Evolutionary conservation across 2,888 invertebrate species (phyloP).

Genomic region (Dasypolia templi): DNA sequence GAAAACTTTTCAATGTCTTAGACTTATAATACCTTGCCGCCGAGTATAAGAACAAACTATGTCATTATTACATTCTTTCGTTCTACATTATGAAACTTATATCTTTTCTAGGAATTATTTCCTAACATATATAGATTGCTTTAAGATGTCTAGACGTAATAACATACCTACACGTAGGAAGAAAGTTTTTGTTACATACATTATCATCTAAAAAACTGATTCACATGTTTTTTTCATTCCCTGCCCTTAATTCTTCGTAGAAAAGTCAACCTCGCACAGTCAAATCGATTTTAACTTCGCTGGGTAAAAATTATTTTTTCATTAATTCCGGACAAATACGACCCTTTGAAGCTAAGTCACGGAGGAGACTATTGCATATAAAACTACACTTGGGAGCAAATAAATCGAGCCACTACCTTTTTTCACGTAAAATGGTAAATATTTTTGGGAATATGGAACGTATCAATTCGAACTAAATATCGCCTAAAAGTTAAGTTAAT

Average conservation of each 20-base stretch:
- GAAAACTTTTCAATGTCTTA: slow-evolving; percentile 7
- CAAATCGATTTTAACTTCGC: too few relatives aligned
- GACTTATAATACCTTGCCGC: neutral
- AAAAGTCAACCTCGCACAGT: neutral
- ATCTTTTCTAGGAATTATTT: slow-evolving; percentile 18
- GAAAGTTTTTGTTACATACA: neutral
- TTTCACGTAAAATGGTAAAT: too few relatives aligned
- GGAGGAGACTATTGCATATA: too few relatives aligned
- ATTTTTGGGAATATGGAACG: too few relatives aligned
- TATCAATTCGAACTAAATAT: too few relatives aligned
- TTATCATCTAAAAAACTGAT: neutral
- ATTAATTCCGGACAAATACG: neutral
- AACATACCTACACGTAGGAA: neutral
- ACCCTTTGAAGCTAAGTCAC: too few relatives aligned
- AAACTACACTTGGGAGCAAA: too few relatives aligned
- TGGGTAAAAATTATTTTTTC: neutral
- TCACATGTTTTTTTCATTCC: too few relatives aligned
- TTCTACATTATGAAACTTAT: neutral
- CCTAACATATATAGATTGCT: slow-evolving; percentile 13
- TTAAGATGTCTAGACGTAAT: neutral
- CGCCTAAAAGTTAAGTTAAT: too few relatives aligned
- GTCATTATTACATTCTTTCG: slow-evolving; percentile 26
- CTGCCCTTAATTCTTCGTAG: too few relatives aligned
- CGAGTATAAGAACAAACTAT: slow-evolving; percentile 18
- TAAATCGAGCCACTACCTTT: too few relatives aligned